Base-by-base conservation (phyloP, 2,797 vertebrate species). In the Sebastes steindachneri region DNA sequence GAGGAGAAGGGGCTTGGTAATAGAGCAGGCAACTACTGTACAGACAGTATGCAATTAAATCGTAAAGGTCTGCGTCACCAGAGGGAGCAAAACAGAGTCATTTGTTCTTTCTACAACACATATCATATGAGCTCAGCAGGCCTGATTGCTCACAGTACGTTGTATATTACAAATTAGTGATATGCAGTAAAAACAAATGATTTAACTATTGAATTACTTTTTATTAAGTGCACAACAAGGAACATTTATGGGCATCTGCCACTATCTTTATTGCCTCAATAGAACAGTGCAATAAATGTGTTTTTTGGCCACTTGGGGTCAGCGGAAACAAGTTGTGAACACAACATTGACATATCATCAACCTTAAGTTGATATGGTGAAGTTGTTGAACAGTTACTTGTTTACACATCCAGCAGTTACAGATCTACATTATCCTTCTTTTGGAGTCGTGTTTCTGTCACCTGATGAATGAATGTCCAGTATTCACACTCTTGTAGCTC, bases 1-100 rank as follows among this genome's bases (percentile, higher is more conserved):
- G n/a, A 17, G 23, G 23, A 54, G 41, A 59, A 64, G 45, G 51
- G 65, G 55, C 67, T 74, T 15, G 3, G 28, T 70, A 76, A 75
- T 41, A 45, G 51, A 85, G 79, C 57, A 68, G 48, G 35, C 65
- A 76, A 70, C 64, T 66, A 68, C 63, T 54, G 9, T 25, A 55
- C 53, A 86, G 74, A 80, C 58, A 73, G 55, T 58, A 19, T 68
- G 67, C 77, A 81, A 82, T 88, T 80, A 73, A 80, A 84, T 74
- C 11, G 4, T 73, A 66, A 69, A 66, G 37, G 15, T 54, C 45
- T 67, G 64, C 59, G 12, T 74, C 75, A 78, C 55, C 25, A 23
- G 35, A 73, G 58, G 55, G 67, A 77, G 60, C 31, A 64, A 64
- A 37, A 26, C 55, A 4, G 6, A 53, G 7, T 19, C 1, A 8